Conservation (phyloP, 2,888 invertebrate genomes). For the Choreutis nemorana region DNA sequence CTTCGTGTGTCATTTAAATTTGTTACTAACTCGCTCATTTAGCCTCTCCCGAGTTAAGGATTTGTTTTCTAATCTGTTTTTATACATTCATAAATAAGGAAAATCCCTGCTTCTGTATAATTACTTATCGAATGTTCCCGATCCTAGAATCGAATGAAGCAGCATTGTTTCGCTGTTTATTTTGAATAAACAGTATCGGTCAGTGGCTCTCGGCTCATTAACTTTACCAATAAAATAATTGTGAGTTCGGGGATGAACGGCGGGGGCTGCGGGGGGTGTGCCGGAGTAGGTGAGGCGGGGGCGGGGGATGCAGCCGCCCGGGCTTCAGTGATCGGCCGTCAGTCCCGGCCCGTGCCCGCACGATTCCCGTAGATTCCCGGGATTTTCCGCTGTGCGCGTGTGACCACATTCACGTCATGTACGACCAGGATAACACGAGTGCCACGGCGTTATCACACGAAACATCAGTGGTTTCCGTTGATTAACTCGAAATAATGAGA, state of each 20-base stretch:
- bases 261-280: conserved; percentile 23
- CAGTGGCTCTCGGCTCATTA: conserved; percentile 55
- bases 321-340: conserved; percentile 49
- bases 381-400: conserved; percentile 14
- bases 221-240: conserved; percentile 64
- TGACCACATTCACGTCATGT: conserved; percentile 19
- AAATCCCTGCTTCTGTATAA: too few species aligned
- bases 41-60: too few species aligned
- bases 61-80: too few species aligned
- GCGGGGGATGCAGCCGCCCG: conserved; percentile 31
- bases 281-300: conserved; percentile 17
- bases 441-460: too few species aligned
- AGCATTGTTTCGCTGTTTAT: conserved; percentile 2
- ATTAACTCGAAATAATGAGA: too few species aligned
- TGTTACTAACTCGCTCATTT: too few species aligned
- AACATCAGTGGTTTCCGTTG: conserved; percentile 1
- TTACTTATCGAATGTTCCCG: too few species aligned
- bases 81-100: too few species aligned
- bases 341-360: conserved; percentile 44
- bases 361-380: conserved; percentile 20
- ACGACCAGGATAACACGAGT: conserved; percentile 23
- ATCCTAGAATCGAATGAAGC: not conserved
- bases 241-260: conserved; percentile 49
- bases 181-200: too few species aligned
- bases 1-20: too few species aligned